These are phyloP conservation scores for Bungarus multicinctus DNA, from an alignment of 2,113 vertebrate genomes.

Conservation along the genomic window DNA sequence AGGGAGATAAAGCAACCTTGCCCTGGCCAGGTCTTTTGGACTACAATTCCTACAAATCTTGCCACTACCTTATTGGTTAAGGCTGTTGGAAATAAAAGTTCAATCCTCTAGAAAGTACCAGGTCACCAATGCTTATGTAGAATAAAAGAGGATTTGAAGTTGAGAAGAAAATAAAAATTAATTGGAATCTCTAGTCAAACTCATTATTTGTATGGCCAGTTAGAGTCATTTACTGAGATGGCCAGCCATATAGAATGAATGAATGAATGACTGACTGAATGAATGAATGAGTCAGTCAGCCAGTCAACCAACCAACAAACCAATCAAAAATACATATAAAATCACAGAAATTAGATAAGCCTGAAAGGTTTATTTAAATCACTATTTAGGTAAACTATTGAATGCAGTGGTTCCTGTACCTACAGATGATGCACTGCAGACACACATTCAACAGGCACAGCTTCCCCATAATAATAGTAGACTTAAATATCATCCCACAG, in stretches of 20 bases:
- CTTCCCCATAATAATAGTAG: neutral
- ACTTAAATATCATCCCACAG: neutral
- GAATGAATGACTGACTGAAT: too few relatives aligned
- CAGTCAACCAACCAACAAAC: neutral
- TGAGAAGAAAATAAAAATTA: neutral
- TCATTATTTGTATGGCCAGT: neutral
- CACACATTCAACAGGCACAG: neutral
- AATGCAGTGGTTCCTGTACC: neutral
- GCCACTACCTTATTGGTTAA: neutral
- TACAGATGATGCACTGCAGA: neutral
- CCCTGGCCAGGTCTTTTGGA: neutral
- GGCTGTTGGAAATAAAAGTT: neutral
- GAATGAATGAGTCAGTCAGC: too few relatives aligned
- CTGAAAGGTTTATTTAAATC: neutral
- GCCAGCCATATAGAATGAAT: neutral
- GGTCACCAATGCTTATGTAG: neutral
- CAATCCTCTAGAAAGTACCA: neutral
- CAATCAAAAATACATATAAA: neutral
- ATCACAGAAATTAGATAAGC: neutral
- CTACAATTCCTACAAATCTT: neutral
- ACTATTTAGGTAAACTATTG: neutral
- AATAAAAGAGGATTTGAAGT: neutral
- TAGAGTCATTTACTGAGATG: neutral
- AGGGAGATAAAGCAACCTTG: neutral
- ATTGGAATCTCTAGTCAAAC: neutral